A percentile compares a stretch with the other conserved stretches of the same genome.
These are phyloP conservation scores for Dreissena polymorpha DNA, from an alignment of 1,140 invertebrate genomes.

Conservation along the genomic window DNA sequence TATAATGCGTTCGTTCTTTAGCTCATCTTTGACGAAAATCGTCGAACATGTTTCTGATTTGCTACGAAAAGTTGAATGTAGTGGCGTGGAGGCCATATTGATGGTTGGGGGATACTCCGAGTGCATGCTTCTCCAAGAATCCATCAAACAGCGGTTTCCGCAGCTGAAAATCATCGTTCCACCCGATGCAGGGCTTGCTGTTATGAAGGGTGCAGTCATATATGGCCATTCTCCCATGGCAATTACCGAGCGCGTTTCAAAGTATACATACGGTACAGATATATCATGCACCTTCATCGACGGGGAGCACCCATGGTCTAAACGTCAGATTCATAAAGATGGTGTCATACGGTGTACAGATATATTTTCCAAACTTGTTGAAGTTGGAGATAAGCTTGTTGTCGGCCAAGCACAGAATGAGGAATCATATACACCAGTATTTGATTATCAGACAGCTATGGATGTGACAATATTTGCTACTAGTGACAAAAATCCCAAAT, in stretches of 20 bases:
- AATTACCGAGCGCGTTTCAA: background rate
- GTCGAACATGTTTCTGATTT: background rate
- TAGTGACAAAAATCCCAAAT: background rate
- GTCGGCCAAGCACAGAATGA: background rate
- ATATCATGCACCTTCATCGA: background rate
- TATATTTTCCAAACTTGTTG: background rate
- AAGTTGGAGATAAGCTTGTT: background rate
- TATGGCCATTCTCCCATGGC: background rate
- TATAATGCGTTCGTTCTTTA: background rate
- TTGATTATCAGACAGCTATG: background rate
- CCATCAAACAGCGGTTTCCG: background rate
- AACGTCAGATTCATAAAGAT: background rate
- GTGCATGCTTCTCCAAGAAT: constrained; percentile 6
- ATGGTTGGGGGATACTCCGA: constrained; percentile 26
- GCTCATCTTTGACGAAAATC: background rate
- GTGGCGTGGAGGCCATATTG: background rate
- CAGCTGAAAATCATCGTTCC: constrained; percentile 2
- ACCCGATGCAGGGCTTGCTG: constrained; percentile 1
- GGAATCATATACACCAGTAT: background rate
- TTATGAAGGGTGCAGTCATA: constrained; percentile 9
- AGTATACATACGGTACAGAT: background rate
- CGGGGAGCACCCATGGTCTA: background rate
- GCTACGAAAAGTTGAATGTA: background rate
- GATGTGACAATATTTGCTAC: background rate
- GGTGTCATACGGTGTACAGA: background rate